Percentiles rank a stretch among this genome's conserved stretches.
These are phyloP conservation scores for Romanogobio albipinnatus DNA, from an alignment of 2,113 vertebrate species.

Conservation along the genomic window DNA sequence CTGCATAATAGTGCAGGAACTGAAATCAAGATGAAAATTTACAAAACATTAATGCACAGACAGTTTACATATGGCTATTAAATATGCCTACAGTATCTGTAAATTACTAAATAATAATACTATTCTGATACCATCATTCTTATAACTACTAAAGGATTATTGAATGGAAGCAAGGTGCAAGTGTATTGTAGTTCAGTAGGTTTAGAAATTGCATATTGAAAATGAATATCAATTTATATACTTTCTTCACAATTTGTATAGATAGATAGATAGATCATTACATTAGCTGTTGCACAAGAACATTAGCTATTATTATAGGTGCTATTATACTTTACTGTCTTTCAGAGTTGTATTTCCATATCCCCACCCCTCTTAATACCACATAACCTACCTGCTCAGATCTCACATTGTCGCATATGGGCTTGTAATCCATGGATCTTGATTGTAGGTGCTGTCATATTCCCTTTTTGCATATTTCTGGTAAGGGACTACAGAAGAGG, in stretches of 20 bases:
- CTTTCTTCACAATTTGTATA: too few relatives aligned
- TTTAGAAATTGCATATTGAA: not conserved
- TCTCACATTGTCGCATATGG: not conserved
- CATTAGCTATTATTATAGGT: not conserved
- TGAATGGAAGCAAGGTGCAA: not conserved
- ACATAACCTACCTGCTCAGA: not conserved
- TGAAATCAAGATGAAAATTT: conserved; percentile 46
- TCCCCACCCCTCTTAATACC: not conserved
- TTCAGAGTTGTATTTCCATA: not conserved
- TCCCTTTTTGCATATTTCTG: not conserved
- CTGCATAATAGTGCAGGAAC: conserved; percentile 10
- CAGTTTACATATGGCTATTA: not conserved
- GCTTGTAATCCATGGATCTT: conserved; percentile 8
- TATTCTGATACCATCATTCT: not conserved
- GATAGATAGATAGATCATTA: not conserved
- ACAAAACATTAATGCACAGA: not conserved
- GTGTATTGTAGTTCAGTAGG: not conserved
- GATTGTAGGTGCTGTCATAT: conserved; percentile 5
- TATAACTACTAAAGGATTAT: too few relatives aligned
- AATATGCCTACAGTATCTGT: not conserved
- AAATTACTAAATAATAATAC: not conserved
- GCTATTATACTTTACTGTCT: not conserved
- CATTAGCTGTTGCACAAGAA: not conserved
- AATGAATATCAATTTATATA: too few relatives aligned
- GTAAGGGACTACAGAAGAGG: not conserved